These are phyloP conservation scores for Pemphredon lugubris DNA, from an alignment of 2,888 invertebrate genomes.

Conservation along the genomic window DNA sequence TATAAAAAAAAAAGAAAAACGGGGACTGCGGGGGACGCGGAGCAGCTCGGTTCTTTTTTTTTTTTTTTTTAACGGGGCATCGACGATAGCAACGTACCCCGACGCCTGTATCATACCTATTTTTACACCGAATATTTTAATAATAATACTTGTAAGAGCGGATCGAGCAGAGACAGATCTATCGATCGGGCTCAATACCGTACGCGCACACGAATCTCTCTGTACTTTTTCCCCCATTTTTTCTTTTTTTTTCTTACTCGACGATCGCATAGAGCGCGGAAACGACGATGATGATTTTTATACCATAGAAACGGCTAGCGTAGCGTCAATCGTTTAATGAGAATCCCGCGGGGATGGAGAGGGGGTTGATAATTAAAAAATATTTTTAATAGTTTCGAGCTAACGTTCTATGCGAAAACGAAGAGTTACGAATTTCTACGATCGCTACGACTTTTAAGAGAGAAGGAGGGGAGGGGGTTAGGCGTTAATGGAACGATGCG, in stretches of 20 bases:
- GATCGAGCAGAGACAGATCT: slow-evolving; percentile 23
- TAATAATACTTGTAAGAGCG: slow-evolving; percentile 60
- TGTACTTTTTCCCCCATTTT: slow-evolving; percentile 34
- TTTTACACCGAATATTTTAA: slow-evolving; percentile 79
- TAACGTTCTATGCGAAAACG: neutral
- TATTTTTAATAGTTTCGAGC: slow-evolving; percentile 3
- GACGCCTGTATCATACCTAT: slow-evolving; percentile 72
- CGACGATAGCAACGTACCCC: slow-evolving; percentile 18
- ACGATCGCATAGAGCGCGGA: slow-evolving; percentile 61
- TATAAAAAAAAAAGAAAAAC: neutral
- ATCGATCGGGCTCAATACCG: slow-evolving; percentile 43
- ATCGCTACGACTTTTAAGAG: neutral
- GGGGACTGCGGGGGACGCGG: neutral
- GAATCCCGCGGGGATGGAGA: neutral
- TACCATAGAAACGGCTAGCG: slow-evolving; percentile 44
- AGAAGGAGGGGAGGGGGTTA: neutral
- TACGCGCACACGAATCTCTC: slow-evolving; percentile 60
- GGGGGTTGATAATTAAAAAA: neutral
- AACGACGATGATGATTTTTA: slow-evolving; percentile 45
- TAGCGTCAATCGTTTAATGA: slow-evolving; percentile 15
- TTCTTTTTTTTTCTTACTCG: slow-evolving; percentile 42
- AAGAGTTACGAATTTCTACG: neutral
- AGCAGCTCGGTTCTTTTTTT: slow-evolving; percentile 32
- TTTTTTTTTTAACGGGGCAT: slow-evolving; percentile 35
- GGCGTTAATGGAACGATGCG: slow-evolving; percentile 31